Base-by-base conservation (phyloP, 2,113 vertebrate species). In the Enhydra lutris region DNA sequence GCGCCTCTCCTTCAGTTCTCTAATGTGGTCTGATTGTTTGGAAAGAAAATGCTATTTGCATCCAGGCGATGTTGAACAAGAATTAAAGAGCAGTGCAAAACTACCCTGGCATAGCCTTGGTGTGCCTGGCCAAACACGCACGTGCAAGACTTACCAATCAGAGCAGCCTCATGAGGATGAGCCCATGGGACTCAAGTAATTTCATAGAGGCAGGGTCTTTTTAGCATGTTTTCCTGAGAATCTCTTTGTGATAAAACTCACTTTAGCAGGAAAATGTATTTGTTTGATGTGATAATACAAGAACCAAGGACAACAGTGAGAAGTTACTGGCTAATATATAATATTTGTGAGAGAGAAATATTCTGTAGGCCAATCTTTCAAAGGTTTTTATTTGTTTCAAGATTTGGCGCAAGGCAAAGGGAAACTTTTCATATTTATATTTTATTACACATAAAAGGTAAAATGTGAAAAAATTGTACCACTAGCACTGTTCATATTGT, bases 271-370 rank as follows among this genome's bases (percentile, higher is more conserved):
- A 61, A 91, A 79, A 93, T 93, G 21, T 74, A 80, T 63, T 71
- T 61, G n/a, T 82, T 93, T 89, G 61, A 74, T 96, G 79, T 83
- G 89, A 78, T 94, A 92, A 52, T 21, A 36, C 63, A 74, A 87
- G 69, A 96, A 63, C 18, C 17, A 45, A 84, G 55, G 50, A 24
- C 69, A 42, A 36, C 47, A 65, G 15, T 42, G 36, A 61, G 4
- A 55, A 39, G 85, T 23, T 65, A 9, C 55, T 36, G 20, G 39
- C 21, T 45, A 45, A 91, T 79, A 39, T 4, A 31, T 29, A 67
- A 95, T 52, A 55, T 92, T 84, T 80, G 65, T 47, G 79, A 50
- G 61, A 96, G 63, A 96, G 63, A 74, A 92, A 84, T 47, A 65
- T 47, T 82, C 50, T 97, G 21, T n/a, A 39, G 67, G 69, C 73